Conservation (phyloP, 2,888 invertebrate species). For the Maniola hyperantus region DNA sequence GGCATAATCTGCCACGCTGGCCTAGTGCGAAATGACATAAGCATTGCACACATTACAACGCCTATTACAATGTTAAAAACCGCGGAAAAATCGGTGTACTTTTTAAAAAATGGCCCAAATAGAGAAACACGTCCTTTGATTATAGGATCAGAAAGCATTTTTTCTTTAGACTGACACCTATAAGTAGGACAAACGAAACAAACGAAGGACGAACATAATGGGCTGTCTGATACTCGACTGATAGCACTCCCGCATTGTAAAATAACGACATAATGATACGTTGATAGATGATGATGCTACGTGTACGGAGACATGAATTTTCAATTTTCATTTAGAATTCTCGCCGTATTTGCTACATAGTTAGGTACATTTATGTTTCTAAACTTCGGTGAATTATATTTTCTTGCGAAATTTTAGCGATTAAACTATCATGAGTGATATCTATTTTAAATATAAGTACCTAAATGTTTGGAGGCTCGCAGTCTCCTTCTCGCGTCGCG, state of each 20-base stretch:
- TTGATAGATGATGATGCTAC: conserved; percentile 33
- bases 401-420: too few relatives aligned
- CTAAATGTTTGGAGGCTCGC: too few relatives aligned
- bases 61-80: too few relatives aligned
- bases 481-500: too few relatives aligned
- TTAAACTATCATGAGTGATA: too few relatives aligned
- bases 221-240: background rate
- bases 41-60: too few relatives aligned
- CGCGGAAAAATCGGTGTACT: too few relatives aligned
- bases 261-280: conserved; percentile 22
- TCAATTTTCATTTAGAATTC: conserved; percentile 35
- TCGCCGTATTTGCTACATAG: background rate
- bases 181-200: background rate
- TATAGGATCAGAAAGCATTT: background rate
- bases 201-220: conserved; percentile 14
- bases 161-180: too few relatives aligned
- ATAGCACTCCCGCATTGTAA: conserved; percentile 19
- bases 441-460: too few relatives aligned
- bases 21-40: too few relatives aligned
- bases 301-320: conserved; percentile 28
- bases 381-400: background rate
- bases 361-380: background rate
- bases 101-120: conserved; percentile 25
- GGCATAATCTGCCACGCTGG: too few relatives aligned
- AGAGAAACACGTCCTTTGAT: too few relatives aligned